Base-by-base conservation (phyloP, 2,797 vertebrate genomes). In the Pseudopleuronectes americanus region DNA sequence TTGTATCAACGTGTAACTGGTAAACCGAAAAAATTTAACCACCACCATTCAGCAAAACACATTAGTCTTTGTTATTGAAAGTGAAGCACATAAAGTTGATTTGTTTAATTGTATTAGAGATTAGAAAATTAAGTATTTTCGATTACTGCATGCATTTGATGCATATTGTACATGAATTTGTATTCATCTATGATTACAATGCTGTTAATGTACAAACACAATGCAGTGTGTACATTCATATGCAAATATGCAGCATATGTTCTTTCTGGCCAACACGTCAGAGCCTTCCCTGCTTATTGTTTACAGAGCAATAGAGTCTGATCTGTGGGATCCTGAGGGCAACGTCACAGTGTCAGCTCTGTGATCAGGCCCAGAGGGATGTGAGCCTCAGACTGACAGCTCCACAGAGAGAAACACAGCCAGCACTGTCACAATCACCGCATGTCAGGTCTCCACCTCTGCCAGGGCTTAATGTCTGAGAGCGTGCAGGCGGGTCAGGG, bases 331-430 rank as follows among this genome's bases (percentile, higher is more conserved):
- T 47, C 45, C 45, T 7, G 47, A 48, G 58, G 59, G 9, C 45
- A 45, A 4, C 3, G 0, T 49, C 56, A 45, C 43, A 19, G 49
- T 52, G 59, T 68, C 62, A 26, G 60, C 45, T 76, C 8, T 54
- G 59, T 38, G 31, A 52, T 74, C 59, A 28, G 53, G 6, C 14
- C 2, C 28, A 62, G 45, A 31, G 57, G 41, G 55, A 68, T 47
- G 57, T 51, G 71, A 63, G 43, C 16, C 36, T 54, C n/a, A 47
- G 77, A 80, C 38, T 72, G 66, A 62, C 61, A 14, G 63, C 41
- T 67, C 22, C 22, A 47, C 41, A 59, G 26, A 57, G 8, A 72
- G 17, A 54, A 47, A 51, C 47, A 28, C 61, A 77, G 64, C 4
- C 0, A 38, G 54, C 45, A 4, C 58, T 28, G 58, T 64, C 69